Conservation (phyloP, 2,888 invertebrate species). For the Creontiades dilutus region DNA sequence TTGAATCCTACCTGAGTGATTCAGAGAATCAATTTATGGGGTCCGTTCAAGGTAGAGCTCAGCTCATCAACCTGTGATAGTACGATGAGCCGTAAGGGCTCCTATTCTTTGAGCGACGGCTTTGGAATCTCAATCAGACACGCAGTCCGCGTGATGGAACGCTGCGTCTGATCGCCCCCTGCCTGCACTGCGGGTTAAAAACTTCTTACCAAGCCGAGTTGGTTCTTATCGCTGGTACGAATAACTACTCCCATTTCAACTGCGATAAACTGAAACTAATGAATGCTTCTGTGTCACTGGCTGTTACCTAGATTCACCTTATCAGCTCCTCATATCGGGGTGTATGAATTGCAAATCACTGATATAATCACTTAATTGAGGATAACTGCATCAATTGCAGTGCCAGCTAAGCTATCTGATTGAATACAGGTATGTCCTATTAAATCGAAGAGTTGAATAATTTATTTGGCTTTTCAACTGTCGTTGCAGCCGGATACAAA, state of each 20-base stretch:
- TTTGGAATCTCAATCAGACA: slow-evolving; percentile 54
- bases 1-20: background rate
- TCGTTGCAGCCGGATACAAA: too few relatives aligned
- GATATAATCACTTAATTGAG: background rate
- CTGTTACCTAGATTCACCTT: background rate
- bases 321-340: background rate
- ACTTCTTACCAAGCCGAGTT: background rate
- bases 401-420: too few relatives aligned
- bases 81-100: background rate
- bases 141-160: slow-evolving; percentile 57
- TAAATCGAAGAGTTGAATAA: too few relatives aligned
- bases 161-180: slow-evolving; percentile 11
- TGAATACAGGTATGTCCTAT: too few relatives aligned
- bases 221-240: background rate
- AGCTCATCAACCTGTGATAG: slow-evolving; percentile 6
- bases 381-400: too few relatives aligned
- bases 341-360: background rate
- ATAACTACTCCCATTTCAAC: background rate
- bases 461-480: too few relatives aligned
- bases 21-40: background rate
- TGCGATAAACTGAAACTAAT: background rate
- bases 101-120: slow-evolving; percentile 37
- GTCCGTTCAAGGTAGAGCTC: background rate
- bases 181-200: slow-evolving; percentile 9
- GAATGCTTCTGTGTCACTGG: background rate